These are phyloP conservation scores for Leucopsar rothschildi DNA, from an alignment of 2,113 vertebrate species.

Conservation along the genomic window DNA sequence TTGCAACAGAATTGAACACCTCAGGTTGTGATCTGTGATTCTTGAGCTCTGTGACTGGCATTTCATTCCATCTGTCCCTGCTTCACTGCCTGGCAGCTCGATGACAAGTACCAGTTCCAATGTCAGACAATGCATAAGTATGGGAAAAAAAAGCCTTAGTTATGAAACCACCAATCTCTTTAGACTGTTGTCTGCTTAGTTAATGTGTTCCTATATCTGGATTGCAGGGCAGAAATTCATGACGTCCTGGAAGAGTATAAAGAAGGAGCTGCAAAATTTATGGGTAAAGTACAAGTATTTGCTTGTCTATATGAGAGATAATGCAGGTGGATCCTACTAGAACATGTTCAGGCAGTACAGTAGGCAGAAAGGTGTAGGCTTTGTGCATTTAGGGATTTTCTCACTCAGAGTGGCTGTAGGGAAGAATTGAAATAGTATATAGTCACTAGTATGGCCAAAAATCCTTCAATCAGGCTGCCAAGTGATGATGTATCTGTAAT, in stretches of 20 bases:
- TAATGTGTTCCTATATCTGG: slow-evolving; percentile 22
- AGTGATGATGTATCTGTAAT: background rate
- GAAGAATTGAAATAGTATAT: background rate
- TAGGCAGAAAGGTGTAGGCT: background rate
- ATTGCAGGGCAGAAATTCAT: slow-evolving; percentile 86
- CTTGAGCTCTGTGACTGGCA: background rate
- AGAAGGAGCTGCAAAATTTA: slow-evolving; percentile 87
- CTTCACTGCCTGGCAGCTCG: background rate
- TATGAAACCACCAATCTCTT: background rate
- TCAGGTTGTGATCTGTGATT: background rate
- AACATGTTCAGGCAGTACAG: background rate
- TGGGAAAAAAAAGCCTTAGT: background rate
- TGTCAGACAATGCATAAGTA: accelerated
- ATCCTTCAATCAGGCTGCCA: background rate
- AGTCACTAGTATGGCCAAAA: background rate
- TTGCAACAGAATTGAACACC: background rate
- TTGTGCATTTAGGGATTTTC: background rate
- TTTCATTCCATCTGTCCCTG: background rate
- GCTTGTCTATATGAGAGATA: background rate
- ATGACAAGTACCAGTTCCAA: background rate
- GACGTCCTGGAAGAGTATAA: slow-evolving; percentile 92
- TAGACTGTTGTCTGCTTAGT: background rate
- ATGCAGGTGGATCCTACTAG: background rate
- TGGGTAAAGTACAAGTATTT: slow-evolving; percentile 78
- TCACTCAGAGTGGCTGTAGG: background rate